Evolutionary conservation across 2,888 invertebrate genomes (phyloP).

Genomic region (Cataglyphis rosenhaueri): DNA sequence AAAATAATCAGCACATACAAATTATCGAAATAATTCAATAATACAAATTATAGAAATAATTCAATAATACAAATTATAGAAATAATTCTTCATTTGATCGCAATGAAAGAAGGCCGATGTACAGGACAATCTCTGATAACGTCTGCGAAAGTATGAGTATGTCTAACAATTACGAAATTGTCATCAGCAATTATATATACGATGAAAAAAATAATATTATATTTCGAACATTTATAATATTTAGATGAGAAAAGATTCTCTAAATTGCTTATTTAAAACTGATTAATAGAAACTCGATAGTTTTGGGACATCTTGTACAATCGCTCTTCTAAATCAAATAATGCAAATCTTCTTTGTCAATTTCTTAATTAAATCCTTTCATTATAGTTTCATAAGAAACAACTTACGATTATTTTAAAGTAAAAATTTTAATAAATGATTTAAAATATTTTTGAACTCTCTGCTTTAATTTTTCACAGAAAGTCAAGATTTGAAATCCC

Average conservation of each 20-base stretch:
- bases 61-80: neutral
- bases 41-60: conserved; percentile 8
- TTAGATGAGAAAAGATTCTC: conserved; percentile 9
- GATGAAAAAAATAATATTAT: neutral
- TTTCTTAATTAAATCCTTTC: neutral
- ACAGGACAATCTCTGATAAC: neutral
- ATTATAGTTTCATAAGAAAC: neutral
- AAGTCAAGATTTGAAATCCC: neutral
- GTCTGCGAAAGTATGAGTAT: neutral
- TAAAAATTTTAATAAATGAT: neutral
- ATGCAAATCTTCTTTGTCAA: conserved; percentile 7
- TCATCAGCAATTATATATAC: neutral
- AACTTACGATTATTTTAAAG: neutral
- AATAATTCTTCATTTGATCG: conserved; percentile 32
- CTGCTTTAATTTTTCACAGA: neutral
- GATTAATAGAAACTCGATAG: neutral
- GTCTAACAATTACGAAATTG: neutral
- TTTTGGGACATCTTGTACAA: conserved; percentile 23
- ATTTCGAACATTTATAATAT: neutral
- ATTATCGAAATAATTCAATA: conserved; percentile 26
- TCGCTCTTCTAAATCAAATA: neutral
- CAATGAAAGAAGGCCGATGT: neutral
- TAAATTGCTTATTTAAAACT: neutral
- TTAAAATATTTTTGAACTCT: neutral
- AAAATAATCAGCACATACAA: conserved; percentile 27